phyloP scores from a whole-genome alignment of 2,113 vertebrate genomes.

The Myanophis thanlyinensis region DNA sequence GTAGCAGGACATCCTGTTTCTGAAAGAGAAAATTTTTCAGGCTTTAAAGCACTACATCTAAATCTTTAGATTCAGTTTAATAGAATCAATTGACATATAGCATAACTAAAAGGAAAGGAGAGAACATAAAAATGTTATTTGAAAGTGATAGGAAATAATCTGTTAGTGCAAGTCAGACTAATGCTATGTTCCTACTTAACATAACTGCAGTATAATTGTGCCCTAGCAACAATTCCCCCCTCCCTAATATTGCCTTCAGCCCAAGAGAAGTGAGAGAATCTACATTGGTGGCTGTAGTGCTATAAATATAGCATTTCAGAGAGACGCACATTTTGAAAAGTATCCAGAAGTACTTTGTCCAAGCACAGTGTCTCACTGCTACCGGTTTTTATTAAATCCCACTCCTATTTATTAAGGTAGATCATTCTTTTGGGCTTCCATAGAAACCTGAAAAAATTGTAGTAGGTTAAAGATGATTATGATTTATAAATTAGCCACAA shows the following conservation, averaged over 20 bases:
- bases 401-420: background rate
- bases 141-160: background rate
- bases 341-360: background rate
- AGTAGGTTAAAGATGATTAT: background rate
- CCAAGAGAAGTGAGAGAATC: background rate
- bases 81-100: background rate
- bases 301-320: background rate
- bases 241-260: background rate
- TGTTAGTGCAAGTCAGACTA: background rate
- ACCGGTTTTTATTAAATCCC: background rate
- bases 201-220: background rate
- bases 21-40: slow-evolving; percentile 6
- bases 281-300: background rate
- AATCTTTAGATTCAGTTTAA: background rate
- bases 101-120: background rate
- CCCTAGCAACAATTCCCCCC: background rate
- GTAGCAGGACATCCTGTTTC: slow-evolving; percentile 27
- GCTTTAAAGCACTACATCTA: background rate
- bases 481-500: background rate
- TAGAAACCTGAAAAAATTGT: background rate
- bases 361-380: background rate
- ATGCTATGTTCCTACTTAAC: background rate
- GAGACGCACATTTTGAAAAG: background rate
- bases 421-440: background rate
- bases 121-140: background rate